A percentile compares a stretch with the other conserved stretches of the same genome.
Evolutionary conservation across 2,888 invertebrate species (phyloP).

Genomic region (Liodrosophila aerea): DNA sequence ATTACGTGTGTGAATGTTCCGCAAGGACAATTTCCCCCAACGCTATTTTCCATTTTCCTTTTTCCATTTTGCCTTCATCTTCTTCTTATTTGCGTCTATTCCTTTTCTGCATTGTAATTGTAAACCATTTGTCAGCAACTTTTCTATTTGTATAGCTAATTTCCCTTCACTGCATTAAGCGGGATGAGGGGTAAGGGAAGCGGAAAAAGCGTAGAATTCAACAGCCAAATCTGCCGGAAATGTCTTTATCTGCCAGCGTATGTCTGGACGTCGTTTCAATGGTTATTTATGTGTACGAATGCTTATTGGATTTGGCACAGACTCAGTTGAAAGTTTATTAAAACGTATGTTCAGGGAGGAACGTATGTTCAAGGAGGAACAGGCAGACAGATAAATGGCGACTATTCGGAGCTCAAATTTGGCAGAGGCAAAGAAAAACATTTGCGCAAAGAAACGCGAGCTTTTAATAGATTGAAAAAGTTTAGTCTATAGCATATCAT

Average conservation of each 20-base stretch:
- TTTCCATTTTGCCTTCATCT: not conserved
- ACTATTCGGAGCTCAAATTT: conserved; percentile 5
- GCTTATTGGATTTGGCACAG: conserved; percentile 57
- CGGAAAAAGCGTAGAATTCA: not conserved
- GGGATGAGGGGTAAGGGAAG: not conserved
- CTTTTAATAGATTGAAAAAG: too few species aligned
- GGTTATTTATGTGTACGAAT: conserved; percentile 52
- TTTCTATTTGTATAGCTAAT: conserved; percentile 59
- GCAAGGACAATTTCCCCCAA: conserved; percentile 42
- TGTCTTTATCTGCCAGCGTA: conserved; percentile 65
- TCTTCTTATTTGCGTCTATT: not conserved
- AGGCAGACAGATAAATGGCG: conserved; percentile 37
- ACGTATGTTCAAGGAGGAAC: not conserved
- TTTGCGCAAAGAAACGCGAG: too few species aligned
- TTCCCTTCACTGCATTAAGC: conserved; percentile 39
- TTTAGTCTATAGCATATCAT: too few species aligned
- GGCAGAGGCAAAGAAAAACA: conserved; percentile 3
- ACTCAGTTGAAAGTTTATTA: conserved; percentile 59
- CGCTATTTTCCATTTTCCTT: conserved; percentile 34
- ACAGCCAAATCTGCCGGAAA: conserved; percentile 62
- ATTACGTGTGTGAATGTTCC: conserved; percentile 31
- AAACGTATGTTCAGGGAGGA: conserved; percentile 14
- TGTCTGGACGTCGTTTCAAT: conserved; percentile 36
- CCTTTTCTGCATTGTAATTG: conserved; percentile 59
- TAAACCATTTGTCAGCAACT: conserved; percentile 77